Evolutionary conservation across 2,888 invertebrate species (phyloP).

Genomic region (Heteropelma amictum): DNA sequence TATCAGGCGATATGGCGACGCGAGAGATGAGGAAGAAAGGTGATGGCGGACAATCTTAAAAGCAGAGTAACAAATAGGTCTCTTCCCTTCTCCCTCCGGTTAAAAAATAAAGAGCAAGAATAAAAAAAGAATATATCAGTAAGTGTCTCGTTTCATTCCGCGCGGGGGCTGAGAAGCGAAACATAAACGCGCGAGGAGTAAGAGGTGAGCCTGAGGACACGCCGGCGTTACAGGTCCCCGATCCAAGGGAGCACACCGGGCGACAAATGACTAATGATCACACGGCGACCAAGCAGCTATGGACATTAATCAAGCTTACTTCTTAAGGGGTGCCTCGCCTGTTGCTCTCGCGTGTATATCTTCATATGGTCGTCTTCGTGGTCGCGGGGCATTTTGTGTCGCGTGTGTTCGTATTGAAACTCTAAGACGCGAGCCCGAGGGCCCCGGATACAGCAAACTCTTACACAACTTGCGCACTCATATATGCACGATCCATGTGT

Average conservation of each 20-base stretch:
- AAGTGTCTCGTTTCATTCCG: slow-evolving; percentile 38
- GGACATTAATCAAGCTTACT: slow-evolving; percentile 73
- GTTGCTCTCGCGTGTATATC: slow-evolving; percentile 61
- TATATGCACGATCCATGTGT: slow-evolving; percentile 15
- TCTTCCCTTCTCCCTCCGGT: too few relatives aligned
- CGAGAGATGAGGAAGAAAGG: neutral
- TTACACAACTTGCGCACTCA: slow-evolving; percentile 48
- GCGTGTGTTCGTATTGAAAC: slow-evolving; percentile 66
- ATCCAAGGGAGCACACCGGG: slow-evolving; percentile 60
- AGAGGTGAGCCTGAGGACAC: slow-evolving; percentile 45
- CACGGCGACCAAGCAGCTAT: slow-evolving; percentile 65
- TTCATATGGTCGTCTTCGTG: slow-evolving; percentile 31
- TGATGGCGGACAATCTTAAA: neutral
- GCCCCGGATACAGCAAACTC: slow-evolving; percentile 25
- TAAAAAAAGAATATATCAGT: slow-evolving; percentile 30
- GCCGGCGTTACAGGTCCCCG: slow-evolving; percentile 41
- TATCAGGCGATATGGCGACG: neutral
- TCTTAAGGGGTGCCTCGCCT: slow-evolving; percentile 51
- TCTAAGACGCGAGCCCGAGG: slow-evolving; percentile 63
- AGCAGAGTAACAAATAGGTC: neutral
- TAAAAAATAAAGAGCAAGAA: neutral
- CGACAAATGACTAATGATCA: slow-evolving; percentile 75
- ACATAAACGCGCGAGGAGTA: slow-evolving; percentile 23
- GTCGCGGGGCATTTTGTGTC: slow-evolving; percentile 59
- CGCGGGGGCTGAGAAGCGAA: slow-evolving; percentile 33